These are phyloP conservation scores for Imbricaverruca yamaguchii DNA, from an alignment of 2,888 invertebrate genomes.

Conservation along the genomic window DNA sequence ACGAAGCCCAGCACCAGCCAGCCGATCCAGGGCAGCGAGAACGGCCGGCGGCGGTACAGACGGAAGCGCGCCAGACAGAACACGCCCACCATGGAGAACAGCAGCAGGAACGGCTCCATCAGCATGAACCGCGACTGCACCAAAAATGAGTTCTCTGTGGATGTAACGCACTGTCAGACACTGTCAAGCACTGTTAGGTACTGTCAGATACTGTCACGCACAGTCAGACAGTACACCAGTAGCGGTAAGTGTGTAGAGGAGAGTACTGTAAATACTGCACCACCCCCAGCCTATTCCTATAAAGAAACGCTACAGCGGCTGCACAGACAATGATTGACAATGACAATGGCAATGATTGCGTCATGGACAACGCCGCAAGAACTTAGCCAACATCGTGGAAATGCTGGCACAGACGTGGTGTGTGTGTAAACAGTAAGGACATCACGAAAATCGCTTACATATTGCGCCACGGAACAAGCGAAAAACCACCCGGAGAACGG, in stretches of 20 bases:
- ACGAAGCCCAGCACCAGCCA: conserved; percentile 51
- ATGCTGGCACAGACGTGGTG: too few species aligned
- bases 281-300: too few species aligned
- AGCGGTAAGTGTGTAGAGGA: background rate
- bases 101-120: conserved; percentile 83
- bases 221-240: conserved; percentile 24
- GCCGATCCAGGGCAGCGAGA: conserved; percentile 53
- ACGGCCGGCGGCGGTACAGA: conserved; percentile 46
- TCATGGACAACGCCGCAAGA: too few species aligned
- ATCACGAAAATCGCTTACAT: too few species aligned
- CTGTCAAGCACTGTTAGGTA: conserved; percentile 17
- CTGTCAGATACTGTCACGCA: conserved; percentile 6
- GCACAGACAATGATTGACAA: too few species aligned
- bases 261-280: background rate
- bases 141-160: conserved; percentile 75
- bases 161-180: too few species aligned
- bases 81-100: conserved; percentile 63
- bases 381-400: too few species aligned
- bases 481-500: too few species aligned
- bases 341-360: too few species aligned
- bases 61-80: conserved; percentile 44
- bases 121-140: conserved; percentile 90
- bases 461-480: too few species aligned
- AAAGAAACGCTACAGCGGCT: too few species aligned
- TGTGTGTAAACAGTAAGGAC: too few species aligned